These are phyloP conservation scores for Hydrozoanthus gracilis DNA, from an alignment of 92 coral and sea anemone species.

Conservation along the genomic window DNA sequence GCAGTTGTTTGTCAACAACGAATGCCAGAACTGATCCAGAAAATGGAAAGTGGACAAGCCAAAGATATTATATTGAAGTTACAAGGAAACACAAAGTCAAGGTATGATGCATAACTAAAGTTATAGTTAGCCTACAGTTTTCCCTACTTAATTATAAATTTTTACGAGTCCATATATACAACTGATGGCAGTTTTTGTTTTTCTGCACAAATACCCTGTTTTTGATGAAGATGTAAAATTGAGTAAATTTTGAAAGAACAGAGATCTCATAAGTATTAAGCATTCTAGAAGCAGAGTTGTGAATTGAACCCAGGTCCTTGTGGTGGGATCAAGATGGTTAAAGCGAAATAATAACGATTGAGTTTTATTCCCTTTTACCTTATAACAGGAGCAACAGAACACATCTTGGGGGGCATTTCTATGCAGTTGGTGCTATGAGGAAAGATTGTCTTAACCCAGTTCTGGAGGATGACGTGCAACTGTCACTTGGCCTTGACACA, in stretches of 20 bases:
- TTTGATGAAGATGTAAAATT: no score
- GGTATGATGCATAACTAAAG: constrained; percentile 2
- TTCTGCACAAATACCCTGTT: no score
- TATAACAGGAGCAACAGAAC: constrained; percentile 21
- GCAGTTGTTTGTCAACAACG: constrained; percentile 54
- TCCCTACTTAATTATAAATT: no score
- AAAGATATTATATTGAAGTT: constrained; percentile 58
- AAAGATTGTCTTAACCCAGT: constrained; percentile 12
- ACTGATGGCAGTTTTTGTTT: no score
- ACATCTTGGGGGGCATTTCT: constrained; percentile 9
- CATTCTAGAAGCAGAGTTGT: no score
- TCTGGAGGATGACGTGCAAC: neutral
- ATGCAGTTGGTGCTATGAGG: constrained; percentile 31
- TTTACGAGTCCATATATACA: no score
- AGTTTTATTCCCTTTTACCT: neutral
- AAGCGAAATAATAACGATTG: neutral
- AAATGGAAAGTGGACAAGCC: constrained; percentile 56
- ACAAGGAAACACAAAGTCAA: constrained; percentile 25
- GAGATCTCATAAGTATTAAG: no score
- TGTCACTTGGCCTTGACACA: constrained; percentile 13
- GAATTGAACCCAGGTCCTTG: no score
- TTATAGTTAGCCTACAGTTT: no score
- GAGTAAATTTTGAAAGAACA: no score
- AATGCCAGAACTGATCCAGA: constrained; percentile 46
- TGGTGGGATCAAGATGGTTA: no score